These are phyloP conservation scores for Tenthredo livida DNA, from an alignment of 2,888 invertebrate species.

Conservation along the genomic window DNA sequence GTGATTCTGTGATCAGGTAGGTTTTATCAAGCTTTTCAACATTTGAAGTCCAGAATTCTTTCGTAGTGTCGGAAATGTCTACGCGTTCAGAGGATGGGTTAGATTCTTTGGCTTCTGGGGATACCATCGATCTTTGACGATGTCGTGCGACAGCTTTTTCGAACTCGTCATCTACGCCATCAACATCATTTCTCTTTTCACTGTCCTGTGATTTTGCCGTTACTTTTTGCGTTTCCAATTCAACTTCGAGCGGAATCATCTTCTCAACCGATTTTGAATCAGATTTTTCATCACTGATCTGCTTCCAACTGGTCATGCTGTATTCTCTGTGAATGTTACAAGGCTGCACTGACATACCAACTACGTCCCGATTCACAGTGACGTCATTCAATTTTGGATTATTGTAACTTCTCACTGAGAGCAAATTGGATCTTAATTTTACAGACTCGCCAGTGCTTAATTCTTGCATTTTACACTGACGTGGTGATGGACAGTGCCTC, in stretches of 20 bases:
- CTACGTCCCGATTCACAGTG: slow-evolving; percentile 71
- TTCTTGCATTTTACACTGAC: slow-evolving; percentile 21
- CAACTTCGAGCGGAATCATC: background rate
- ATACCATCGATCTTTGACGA: background rate
- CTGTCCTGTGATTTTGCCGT: background rate
- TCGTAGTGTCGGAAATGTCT: background rate
- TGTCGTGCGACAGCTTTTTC: slow-evolving; percentile 37
- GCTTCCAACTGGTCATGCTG: slow-evolving; percentile 62
- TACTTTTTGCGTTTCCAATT: background rate
- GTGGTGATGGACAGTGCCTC: slow-evolving; percentile 38
- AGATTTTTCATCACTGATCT: slow-evolving; percentile 59
- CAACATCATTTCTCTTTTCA: background rate
- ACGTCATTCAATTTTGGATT: slow-evolving; percentile 75
- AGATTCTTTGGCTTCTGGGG: background rate
- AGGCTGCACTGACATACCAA: slow-evolving; percentile 73
- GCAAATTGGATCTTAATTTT: slow-evolving; percentile 38
- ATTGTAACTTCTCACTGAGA: slow-evolving; percentile 62
- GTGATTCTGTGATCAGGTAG: slow-evolving; percentile 61
- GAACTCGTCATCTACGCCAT: slow-evolving; percentile 25
- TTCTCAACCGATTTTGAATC: slow-evolving; percentile 18
- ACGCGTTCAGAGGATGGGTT: background rate
- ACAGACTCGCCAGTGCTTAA: background rate
- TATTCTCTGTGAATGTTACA: slow-evolving; percentile 59
- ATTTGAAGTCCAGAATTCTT: slow-evolving; percentile 51
- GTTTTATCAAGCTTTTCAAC: slow-evolving; percentile 61